Percentiles rank a stretch among this genome's conserved stretches.
phyloP scores from a whole-genome alignment of 37 sponge, comb jelly and placozoan genomes.

The Lycopodina hypogea region DNA sequence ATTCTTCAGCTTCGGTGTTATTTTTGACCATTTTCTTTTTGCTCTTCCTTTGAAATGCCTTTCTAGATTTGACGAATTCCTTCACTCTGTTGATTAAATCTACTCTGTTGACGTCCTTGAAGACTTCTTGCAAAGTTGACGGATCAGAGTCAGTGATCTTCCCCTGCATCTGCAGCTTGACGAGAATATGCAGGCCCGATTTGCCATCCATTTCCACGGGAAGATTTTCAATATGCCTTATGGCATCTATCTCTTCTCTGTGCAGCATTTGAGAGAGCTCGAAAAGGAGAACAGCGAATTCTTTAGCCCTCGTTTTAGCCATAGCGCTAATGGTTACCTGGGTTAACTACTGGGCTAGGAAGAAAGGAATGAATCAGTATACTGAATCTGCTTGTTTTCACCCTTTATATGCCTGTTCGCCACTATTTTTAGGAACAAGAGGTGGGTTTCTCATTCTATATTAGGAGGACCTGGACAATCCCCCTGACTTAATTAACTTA shows the following conservation, averaged over 20 bases:
- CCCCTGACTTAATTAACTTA: too few relatives aligned
- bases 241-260: background rate
- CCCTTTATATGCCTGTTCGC: too few relatives aligned
- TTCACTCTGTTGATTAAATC: constrained; percentile 20
- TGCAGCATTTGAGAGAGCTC: background rate
- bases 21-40: background rate
- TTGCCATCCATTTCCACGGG: background rate
- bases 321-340: too few relatives aligned
- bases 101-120: constrained; percentile 20
- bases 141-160: constrained; percentile 13
- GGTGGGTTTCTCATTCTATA: too few relatives aligned
- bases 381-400: too few relatives aligned
- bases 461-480: too few relatives aligned
- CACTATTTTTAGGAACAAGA: too few relatives aligned
- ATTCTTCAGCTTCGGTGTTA: background rate
- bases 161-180: constrained; percentile 21
- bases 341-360: too few relatives aligned
- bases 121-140: constrained; percentile 21
- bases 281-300: background rate
- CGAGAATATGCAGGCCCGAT: constrained; percentile 1
- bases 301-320: too few relatives aligned
- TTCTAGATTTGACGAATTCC: constrained; percentile 11
- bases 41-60: background rate
- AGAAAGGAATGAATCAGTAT: too few relatives aligned
- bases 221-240: background rate